Evolutionary conservation across 1,140 invertebrate species (phyloP).

Genomic region (Euwallacea similis): DNA sequence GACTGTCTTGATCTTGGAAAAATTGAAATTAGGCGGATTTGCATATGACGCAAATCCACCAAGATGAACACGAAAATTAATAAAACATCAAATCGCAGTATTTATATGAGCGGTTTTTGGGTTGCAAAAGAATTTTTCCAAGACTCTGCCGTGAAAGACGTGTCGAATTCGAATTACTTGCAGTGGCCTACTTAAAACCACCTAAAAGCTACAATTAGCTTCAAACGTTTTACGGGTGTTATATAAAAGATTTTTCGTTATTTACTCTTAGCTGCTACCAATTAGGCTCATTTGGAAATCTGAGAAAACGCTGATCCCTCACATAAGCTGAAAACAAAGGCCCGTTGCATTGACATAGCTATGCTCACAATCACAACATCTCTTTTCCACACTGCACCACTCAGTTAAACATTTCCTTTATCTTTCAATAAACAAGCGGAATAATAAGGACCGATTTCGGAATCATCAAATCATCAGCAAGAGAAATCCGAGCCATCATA

Average conservation of each 20-base stretch:
- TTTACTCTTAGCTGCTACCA: background rate
- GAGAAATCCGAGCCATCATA: background rate
- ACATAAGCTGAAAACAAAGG: background rate
- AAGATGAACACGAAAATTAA: background rate
- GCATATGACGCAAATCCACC: background rate
- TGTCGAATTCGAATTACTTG: background rate
- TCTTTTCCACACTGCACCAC: slow-evolving; percentile 17
- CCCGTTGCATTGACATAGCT: background rate
- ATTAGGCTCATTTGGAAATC: background rate
- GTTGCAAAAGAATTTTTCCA: background rate
- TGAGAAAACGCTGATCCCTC: background rate
- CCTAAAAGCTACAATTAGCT: background rate
- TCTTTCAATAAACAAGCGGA: slow-evolving; percentile 7
- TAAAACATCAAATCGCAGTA: background rate
- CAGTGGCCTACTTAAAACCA: background rate
- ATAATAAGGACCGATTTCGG: slow-evolving; percentile 6
- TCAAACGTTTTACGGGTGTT: background rate
- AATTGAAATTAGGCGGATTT: background rate
- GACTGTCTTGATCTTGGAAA: background rate
- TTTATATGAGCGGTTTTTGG: too few relatives aligned
- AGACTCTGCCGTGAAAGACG: background rate
- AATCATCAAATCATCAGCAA: background rate
- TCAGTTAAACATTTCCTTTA: slow-evolving; percentile 1
- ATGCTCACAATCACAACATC: background rate
- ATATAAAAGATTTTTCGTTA: background rate